These are phyloP conservation scores for Fissipunctia ypsillon DNA, from an alignment of 2,888 invertebrate genomes.

Conservation along the genomic window DNA sequence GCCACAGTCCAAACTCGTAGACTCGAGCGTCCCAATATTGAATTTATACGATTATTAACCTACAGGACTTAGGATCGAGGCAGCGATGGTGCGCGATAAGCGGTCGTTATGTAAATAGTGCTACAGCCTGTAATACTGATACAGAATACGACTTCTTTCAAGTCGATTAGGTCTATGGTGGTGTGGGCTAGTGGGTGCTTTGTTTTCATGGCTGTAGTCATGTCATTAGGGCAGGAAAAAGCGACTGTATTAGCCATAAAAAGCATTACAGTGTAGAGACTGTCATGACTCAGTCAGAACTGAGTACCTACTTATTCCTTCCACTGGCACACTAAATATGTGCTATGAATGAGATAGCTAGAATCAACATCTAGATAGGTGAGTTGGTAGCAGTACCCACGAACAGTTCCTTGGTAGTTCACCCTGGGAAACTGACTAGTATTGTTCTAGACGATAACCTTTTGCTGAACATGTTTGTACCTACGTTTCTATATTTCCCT, in stretches of 20 bases:
- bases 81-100: constrained; percentile 52
- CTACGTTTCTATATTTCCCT: background rate
- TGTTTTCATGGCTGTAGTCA: constrained; percentile 35
- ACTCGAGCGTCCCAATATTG: constrained; percentile 70
- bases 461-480: background rate
- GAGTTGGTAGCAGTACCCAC: too few relatives aligned
- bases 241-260: constrained; percentile 32
- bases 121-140: constrained; percentile 6
- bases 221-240: constrained; percentile 33
- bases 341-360: background rate
- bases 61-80: constrained; percentile 53
- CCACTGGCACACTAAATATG: background rate
- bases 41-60: constrained; percentile 77
- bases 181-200: constrained; percentile 30
- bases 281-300: too few relatives aligned
- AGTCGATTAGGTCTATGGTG: constrained; percentile 28
- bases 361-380: background rate
- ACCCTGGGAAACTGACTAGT: background rate
- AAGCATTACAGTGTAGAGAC: background rate
- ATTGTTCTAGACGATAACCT: background rate
- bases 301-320: background rate
- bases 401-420: background rate
- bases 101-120: constrained; percentile 57
- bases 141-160: constrained; percentile 31
- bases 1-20: constrained; percentile 59